Conservation (phyloP, 2,797 vertebrate species). For the Enteromius unitaeniatus region DNA sequence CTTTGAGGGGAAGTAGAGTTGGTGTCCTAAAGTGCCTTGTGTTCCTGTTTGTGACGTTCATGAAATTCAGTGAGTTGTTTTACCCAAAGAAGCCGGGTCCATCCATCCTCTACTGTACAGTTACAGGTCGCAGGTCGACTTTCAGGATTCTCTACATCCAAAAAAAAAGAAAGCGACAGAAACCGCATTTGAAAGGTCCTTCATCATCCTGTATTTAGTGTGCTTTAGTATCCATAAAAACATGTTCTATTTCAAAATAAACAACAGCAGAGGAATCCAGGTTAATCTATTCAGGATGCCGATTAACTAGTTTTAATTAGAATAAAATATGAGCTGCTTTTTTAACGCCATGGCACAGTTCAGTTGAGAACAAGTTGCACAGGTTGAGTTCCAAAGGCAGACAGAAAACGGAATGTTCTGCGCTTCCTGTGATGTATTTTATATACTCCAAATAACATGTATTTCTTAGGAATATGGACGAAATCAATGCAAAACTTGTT, state of each 20-base stretch:
- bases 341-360: neutral
- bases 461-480: neutral
- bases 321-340: conserved; percentile 14
- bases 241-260: neutral
- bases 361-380: conserved; percentile 13
- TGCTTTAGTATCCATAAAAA: neutral
- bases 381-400: conserved; percentile 32
- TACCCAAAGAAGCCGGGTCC: conserved; percentile 40
- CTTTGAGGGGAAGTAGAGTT: conserved; percentile 17
- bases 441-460: neutral
- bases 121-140: conserved; percentile 61
- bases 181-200: neutral
- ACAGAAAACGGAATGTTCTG: conserved; percentile 2
- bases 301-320: conserved; percentile 6
- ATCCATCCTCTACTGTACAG: conserved; percentile 11
- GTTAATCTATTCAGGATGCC: conserved; percentile 36
- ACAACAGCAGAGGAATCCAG: conserved; percentile 32
- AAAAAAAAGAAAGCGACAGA: neutral
- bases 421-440: conserved; percentile 27
- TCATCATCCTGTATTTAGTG: conserved; percentile 3
- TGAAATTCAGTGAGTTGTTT: conserved; percentile 15
- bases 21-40: conserved; percentile 68
- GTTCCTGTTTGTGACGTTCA: conserved; percentile 36
- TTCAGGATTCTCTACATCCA: neutral
- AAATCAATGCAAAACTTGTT: conserved; percentile 47